Evolutionary conservation across 2,113 vertebrate species (phyloP).

Genomic region (Nothobranchius kuhntae): DNA sequence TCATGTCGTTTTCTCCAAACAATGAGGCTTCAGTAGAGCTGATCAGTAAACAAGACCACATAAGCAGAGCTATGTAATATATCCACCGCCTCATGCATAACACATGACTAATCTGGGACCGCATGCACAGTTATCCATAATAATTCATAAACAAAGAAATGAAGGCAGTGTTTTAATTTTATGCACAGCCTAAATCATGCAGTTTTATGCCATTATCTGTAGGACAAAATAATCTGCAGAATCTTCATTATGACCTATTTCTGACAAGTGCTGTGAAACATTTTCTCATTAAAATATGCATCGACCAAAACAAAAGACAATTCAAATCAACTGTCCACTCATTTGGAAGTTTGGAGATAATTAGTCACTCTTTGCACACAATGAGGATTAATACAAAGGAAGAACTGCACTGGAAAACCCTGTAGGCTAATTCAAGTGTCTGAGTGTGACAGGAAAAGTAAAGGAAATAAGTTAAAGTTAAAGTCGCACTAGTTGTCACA

Average conservation of each 20-base stretch:
- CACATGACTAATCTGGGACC: background rate
- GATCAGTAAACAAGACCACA: constrained; percentile 43
- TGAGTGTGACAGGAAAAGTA: too few species aligned
- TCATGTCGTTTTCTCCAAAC: constrained; percentile 1
- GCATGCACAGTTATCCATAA: constrained; percentile 8
- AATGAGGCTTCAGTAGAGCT: constrained; percentile 11
- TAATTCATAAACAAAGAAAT: constrained; percentile 43
- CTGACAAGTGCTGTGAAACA: constrained; percentile 35
- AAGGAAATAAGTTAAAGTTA: too few species aligned
- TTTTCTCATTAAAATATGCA: constrained; percentile 47
- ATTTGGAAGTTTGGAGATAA: constrained; percentile 19
- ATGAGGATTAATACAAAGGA: too few species aligned
- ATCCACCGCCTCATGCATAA: background rate
- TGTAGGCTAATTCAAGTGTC: too few species aligned
- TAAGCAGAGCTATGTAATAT: constrained; percentile 29
- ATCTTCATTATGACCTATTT: constrained; percentile 20
- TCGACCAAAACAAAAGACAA: constrained; percentile 32
- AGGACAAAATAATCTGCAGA: constrained; percentile 28
- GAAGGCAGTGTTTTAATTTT: constrained; percentile 34
- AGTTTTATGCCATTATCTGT: constrained; percentile 36
- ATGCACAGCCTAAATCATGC: constrained; percentile 30
- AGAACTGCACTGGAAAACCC: too few species aligned
- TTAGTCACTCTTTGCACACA: constrained; percentile 5
- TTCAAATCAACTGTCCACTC: constrained; percentile 15
- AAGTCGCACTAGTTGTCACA: too few species aligned